Evolutionary conservation across 2,888 invertebrate species (phyloP).

Genomic region (Pseudococcus jackbeardsleyi): DNA sequence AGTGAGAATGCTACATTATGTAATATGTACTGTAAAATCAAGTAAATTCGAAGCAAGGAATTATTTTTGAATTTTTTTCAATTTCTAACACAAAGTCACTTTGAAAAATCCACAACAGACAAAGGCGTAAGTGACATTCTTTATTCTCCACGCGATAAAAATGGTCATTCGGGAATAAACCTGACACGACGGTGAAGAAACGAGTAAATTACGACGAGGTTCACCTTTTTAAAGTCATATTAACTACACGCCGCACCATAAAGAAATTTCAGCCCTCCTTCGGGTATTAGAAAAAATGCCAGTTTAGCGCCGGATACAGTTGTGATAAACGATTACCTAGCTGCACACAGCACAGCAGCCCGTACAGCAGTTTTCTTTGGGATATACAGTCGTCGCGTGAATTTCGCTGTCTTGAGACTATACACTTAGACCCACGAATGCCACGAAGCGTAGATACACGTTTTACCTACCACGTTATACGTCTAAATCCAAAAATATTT

Average conservation of each 20-base stretch:
- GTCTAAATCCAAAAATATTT: background rate
- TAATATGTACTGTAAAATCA: too few relatives aligned
- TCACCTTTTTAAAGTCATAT: conserved; percentile 24
- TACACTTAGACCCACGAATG: background rate
- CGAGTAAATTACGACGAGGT: background rate
- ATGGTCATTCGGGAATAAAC: too few relatives aligned
- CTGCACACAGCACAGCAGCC: background rate
- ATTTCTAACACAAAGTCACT: too few relatives aligned
- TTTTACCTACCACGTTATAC: background rate
- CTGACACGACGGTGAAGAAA: background rate
- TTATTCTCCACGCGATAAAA: too few relatives aligned
- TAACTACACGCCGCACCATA: background rate
- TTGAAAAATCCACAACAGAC: too few relatives aligned
- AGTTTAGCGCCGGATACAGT: conserved; percentile 12
- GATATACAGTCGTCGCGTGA: background rate
- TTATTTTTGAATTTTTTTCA: too few relatives aligned
- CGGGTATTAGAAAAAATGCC: background rate
- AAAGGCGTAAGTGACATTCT: too few relatives aligned
- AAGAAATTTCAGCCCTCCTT: background rate
- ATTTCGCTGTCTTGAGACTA: too few relatives aligned
- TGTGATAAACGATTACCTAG: conserved; percentile 32
- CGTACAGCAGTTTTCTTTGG: background rate
- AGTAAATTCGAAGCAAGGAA: too few relatives aligned
- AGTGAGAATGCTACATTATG: too few relatives aligned
- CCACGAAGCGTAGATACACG: background rate